phyloP scores from a whole-genome alignment of 2,888 invertebrate genomes.

The Drosophila suboccidentalis region DNA sequence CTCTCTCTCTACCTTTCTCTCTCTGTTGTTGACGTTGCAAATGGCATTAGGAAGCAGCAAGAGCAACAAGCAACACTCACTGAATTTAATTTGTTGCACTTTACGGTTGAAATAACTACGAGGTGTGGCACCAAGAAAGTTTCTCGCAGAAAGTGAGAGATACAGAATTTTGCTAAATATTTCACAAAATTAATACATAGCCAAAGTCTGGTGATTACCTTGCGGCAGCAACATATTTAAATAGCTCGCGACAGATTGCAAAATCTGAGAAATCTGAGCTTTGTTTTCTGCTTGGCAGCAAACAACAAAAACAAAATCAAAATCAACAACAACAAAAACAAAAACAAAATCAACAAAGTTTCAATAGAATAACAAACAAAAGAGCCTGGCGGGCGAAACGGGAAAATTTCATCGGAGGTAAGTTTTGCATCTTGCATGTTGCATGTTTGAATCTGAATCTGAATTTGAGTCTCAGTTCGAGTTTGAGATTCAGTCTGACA shows the following conservation, averaged over 20 bases:
- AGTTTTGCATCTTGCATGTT: constrained; percentile 21
- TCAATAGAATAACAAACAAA: constrained; percentile 77
- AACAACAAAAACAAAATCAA: too few species aligned
- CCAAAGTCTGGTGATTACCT: constrained; percentile 33
- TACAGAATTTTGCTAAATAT: constrained; percentile 14
- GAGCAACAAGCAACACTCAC: constrained; percentile 47
- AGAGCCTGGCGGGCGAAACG: constrained; percentile 55
- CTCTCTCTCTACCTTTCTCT: neutral
- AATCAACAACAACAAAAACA: too few species aligned
- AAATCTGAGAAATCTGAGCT: constrained; percentile 35
- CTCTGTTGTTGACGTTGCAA: constrained; percentile 36
- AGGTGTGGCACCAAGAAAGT: constrained; percentile 52
- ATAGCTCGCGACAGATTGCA: constrained; percentile 46
- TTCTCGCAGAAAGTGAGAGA: constrained; percentile 22
- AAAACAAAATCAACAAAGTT: constrained; percentile 66
- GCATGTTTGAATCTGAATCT: constrained; percentile 6
- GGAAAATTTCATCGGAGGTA: constrained; percentile 19
- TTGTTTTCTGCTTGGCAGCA: constrained; percentile 27
- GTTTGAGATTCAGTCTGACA: constrained; percentile 58
- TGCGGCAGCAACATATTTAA: constrained; percentile 26
- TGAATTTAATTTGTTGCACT: constrained; percentile 77
- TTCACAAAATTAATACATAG: constrained; percentile 23
- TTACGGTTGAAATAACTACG: constrained; percentile 73
- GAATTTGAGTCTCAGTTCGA: constrained; percentile 3
- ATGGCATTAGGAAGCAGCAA: constrained; percentile 67